Evolutionary conservation across 2,113 vertebrate species (phyloP).

Genomic region (Hydrolagus affinis): DNA sequence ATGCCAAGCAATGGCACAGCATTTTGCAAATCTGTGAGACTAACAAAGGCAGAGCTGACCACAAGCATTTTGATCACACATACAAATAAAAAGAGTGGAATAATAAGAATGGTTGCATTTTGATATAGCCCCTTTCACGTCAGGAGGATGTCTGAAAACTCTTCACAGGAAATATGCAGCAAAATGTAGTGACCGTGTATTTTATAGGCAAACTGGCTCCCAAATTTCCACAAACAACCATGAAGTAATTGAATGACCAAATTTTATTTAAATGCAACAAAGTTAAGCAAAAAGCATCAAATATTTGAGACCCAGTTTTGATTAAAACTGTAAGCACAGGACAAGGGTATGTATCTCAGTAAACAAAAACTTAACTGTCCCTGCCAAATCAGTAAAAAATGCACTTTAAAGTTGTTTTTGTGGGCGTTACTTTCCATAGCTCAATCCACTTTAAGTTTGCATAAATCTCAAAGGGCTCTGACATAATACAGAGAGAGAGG

Average conservation of each 20-base stretch:
- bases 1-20: neutral
- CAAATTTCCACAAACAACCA: too few relatives aligned
- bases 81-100: neutral
- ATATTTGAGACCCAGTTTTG: constrained; percentile 5
- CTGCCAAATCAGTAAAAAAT: neutral
- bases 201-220: too few relatives aligned
- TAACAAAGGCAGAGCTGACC: neutral
- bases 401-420: neutral
- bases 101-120: too few relatives aligned
- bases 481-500: neutral
- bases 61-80: constrained; percentile 11
- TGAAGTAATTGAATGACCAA: too few relatives aligned
- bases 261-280: too few relatives aligned
- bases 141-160: neutral
- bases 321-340: neutral
- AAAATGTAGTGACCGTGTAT: neutral
- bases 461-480: too few relatives aligned
- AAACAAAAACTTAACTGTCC: neutral
- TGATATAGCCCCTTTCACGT: too few relatives aligned
- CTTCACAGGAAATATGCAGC: neutral
- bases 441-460: too few relatives aligned
- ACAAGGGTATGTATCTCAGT: neutral
- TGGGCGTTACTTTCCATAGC: too few relatives aligned
- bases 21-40: neutral
- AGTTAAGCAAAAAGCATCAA: neutral